Base-by-base conservation (phyloP, 2,113 vertebrate genomes). In the Rhabdornis inornatus region DNA sequence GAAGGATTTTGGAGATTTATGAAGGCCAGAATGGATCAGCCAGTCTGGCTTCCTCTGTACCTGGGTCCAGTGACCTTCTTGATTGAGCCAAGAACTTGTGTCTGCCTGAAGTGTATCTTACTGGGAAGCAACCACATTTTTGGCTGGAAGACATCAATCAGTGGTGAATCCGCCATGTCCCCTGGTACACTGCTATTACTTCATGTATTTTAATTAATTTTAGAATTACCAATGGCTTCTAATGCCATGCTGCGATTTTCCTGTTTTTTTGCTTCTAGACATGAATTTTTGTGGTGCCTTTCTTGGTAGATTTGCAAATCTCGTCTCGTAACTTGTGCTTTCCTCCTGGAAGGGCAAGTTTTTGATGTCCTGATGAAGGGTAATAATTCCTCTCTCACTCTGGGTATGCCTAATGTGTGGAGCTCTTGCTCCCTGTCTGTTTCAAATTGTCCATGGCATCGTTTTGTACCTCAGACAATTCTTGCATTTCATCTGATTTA, bases 121-220 rank as follows among this genome's bases (percentile, higher is more conserved):
- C 63, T 74, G 55, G 80, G 55, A 52, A 85, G 57, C 75, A 87
- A 90, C 93, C 78, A 74, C 4, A 10, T 24, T 89, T 95, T 85
- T 85, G 90, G 90, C 95, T 94, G 84, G 44, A 83, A 94, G 87
- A 87, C 17, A 50, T 90, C 55, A 80, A 83, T 72, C 87, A 91
- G 83, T 74, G 92, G 66, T 77, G 82, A 94, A 95, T 93, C 72
- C 52, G 63, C 16, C 16, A 3, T 63, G 63, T 92, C 82, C 87
- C 85, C 66, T 83, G 88, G 50, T 55, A 50, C 44, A 10, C 18
- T 47, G 47, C 64, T 93, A 68, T 85, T 94, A 86, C 87, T 90
- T 90, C 66, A 77, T 45, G 33, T 17, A 6, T 23, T 39, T 33
- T 83, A 94, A 91, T 95, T 95, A 89, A 85, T 91, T 91, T 88